Evolutionary conservation across 2,888 invertebrate species (phyloP).

Genomic region (Venusia cambrica): DNA sequence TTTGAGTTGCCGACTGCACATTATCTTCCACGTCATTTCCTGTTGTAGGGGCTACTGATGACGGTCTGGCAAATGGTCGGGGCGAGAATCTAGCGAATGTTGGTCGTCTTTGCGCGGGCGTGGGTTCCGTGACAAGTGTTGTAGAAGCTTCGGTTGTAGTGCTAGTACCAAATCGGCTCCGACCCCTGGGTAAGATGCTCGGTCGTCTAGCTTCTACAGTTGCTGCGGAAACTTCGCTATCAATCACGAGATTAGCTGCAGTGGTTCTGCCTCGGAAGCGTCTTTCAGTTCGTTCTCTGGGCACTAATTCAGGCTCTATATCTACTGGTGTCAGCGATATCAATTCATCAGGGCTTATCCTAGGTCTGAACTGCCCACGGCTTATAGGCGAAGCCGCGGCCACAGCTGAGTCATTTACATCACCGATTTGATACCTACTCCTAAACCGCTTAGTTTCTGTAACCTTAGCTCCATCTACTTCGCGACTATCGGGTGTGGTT

Average conservation of each 20-base stretch:
- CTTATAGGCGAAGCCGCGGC: conserved; percentile 62
- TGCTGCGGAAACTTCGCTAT: conserved; percentile 67
- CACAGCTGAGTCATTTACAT: conserved; percentile 59
- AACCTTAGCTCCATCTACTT: conserved; percentile 46
- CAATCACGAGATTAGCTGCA: conserved; percentile 45
- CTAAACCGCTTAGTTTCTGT: conserved; percentile 47
- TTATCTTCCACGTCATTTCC: conserved; percentile 33
- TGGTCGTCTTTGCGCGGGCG: conserved; percentile 48
- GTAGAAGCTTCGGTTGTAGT: conserved; percentile 47
- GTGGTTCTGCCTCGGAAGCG: conserved; percentile 45
- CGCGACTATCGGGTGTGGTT: conserved; percentile 72
- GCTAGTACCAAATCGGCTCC: conserved; percentile 52
- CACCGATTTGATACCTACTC: conserved; percentile 44
- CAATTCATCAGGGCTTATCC: conserved; percentile 68
- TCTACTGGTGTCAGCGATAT: conserved; percentile 79
- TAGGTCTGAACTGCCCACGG: conserved; percentile 58
- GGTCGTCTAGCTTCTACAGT: conserved; percentile 61
- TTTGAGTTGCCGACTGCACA: conserved; percentile 40
- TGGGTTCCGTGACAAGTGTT: conserved; percentile 39
- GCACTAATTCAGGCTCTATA: conserved; percentile 49
- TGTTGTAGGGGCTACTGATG: conserved; percentile 29
- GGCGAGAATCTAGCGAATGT: conserved; percentile 67
- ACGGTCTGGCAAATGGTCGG: conserved; percentile 59
- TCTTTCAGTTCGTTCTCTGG: conserved; percentile 43
- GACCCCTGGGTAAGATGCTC: conserved; percentile 56